phyloP scores from a whole-genome alignment of 2,113 vertebrate genomes.

The Nestor notabilis region DNA sequence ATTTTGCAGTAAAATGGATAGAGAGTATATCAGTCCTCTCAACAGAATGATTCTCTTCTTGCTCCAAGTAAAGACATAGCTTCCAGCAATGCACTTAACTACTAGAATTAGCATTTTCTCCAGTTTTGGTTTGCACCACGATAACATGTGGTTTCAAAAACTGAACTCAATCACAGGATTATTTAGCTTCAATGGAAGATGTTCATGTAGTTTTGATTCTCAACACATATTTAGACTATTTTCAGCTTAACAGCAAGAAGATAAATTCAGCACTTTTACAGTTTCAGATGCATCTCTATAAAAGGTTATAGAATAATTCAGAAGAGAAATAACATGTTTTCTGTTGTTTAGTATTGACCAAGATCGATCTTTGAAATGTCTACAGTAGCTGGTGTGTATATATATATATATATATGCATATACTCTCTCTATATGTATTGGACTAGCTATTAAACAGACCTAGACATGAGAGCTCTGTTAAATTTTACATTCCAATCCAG shows the following conservation, averaged over 20 bases:
- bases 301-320: background rate
- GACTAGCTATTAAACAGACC: background rate
- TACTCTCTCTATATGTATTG: background rate
- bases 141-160: background rate
- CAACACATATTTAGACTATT: background rate
- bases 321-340: background rate
- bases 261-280: background rate
- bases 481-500: slow-evolving; percentile 5
- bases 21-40: background rate
- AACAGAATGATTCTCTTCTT: background rate
- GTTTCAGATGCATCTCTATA: background rate
- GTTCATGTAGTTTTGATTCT: background rate
- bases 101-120: background rate
- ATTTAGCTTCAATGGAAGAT: background rate
- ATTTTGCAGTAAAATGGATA: background rate
- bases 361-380: background rate
- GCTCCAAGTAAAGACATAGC: background rate
- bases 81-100: background rate
- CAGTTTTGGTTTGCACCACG: background rate
- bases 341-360: background rate
- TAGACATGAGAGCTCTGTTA: background rate
- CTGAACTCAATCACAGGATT: background rate
- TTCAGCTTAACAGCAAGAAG: background rate
- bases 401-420: too few relatives aligned
- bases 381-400: background rate